Evolutionary conservation across 2,113 vertebrate species (phyloP).

Genomic region (Heteronetta atricapilla): DNA sequence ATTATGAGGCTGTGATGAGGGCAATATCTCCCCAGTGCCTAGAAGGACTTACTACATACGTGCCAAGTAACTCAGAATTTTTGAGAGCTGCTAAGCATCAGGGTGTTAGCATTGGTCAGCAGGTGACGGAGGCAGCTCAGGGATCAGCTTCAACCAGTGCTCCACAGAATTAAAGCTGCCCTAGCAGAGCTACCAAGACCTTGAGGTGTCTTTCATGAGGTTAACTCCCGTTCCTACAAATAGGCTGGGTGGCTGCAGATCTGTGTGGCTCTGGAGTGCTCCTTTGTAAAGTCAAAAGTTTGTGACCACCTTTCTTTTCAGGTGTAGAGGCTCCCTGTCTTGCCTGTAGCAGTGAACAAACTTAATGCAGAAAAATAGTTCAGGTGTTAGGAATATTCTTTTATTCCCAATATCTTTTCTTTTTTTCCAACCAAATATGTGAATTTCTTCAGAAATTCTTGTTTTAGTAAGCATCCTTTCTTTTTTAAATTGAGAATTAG

Average conservation of each 20-base stretch:
- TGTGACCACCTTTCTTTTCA: neutral
- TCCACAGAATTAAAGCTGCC: neutral
- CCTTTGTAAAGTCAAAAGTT: neutral
- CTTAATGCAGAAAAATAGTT: neutral
- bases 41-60: neutral
- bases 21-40: neutral
- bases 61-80: neutral
- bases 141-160: neutral
- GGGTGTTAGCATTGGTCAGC: neutral
- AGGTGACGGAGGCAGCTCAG: neutral
- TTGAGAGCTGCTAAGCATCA: neutral
- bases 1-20: neutral
- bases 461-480: neutral
- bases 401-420: neutral
- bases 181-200: neutral
- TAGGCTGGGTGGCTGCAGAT: neutral
- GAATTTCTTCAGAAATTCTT: neutral
- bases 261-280: neutral
- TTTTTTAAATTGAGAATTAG: neutral
- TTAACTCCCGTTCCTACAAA: neutral
- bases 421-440: neutral
- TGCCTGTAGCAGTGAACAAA: neutral
- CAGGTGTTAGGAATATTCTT: neutral
- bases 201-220: neutral
- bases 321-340: neutral